Base-by-base conservation (phyloP, 2,797 vertebrate genomes). In the Acipenser ruthenus region DNA sequence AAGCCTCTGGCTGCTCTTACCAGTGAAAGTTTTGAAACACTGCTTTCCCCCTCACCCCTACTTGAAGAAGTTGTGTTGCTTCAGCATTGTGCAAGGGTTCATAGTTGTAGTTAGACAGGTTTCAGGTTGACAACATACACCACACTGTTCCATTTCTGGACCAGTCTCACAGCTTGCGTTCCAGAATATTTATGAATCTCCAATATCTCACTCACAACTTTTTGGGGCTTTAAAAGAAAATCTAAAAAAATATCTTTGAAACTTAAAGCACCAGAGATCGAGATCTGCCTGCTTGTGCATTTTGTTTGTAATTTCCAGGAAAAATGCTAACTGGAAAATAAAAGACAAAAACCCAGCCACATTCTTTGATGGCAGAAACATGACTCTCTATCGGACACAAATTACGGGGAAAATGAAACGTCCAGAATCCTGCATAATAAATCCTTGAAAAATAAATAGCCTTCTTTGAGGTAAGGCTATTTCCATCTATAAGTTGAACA, bases 401-500 rank as follows among this genome's bases (percentile, higher is more conserved):
- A 37, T 5, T 37, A 37, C 37, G 1, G 37, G 37, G 37, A 37
- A 37, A 37, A 37, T 37, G 4, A 37, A 37, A 37, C 5, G 37
- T 37, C 5, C 37, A 37, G 5, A 37, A 37, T 37, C 37, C 37
- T 37, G 37, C 37, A 4, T 37, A 37, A 37, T 9, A 55, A 47
- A 65, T 13, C 1, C 73, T 75, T 74, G 37, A 37, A 80, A 79
- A 62, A 67, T 79, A 75, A 73, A 68, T 82, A 83, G 85, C 80
- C 78, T 67, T 9, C 37, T 47, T 65, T 8, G 56, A 63, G 69
- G 63, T 70, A 71, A 74, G 61, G 62, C 67, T 64, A 63, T 72
- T 70, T 62, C 53, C 69, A 66, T 69, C 72, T 66, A 6, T 71
- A 65, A 69, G 72, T 71, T 75, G 73, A 71, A 68, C 71, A 8